These are phyloP conservation scores for Sicus ferrugineus DNA, from an alignment of 2,888 invertebrate genomes.

Conservation along the genomic window DNA sequence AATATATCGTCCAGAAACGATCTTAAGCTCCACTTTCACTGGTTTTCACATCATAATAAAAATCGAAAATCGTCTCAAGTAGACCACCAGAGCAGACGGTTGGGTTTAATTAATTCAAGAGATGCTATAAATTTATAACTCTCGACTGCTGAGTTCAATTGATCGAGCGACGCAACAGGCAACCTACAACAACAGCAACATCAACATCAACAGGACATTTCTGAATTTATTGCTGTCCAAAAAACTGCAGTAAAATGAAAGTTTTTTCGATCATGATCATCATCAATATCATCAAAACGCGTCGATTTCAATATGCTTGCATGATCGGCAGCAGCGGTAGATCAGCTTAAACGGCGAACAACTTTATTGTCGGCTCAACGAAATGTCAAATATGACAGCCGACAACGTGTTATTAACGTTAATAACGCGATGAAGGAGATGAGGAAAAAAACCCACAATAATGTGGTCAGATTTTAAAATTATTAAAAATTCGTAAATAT, in stretches of 20 bases:
- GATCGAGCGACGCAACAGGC: not conserved
- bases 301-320: too few relatives aligned
- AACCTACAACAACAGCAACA: not conserved
- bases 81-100: slow-evolving; percentile 8
- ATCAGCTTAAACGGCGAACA: slow-evolving; percentile 17
- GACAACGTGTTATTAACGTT: slow-evolving; percentile 49
- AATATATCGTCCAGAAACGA: not conserved
- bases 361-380: slow-evolving; percentile 17
- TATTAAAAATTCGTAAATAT: slow-evolving; percentile 45
- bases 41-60: slow-evolving; percentile 7
- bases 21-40: not conserved
- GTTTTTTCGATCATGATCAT: not conserved
- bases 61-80: not conserved
- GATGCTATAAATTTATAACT: slow-evolving; percentile 23
- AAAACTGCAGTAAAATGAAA: not conserved
- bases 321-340: not conserved
- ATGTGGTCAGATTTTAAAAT: slow-evolving; percentile 1
- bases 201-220: not conserved
- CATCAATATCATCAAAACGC: not conserved
- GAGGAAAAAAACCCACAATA: slow-evolving; percentile 15
- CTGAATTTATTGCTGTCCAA: slow-evolving; percentile 2
- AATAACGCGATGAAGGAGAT: slow-evolving; percentile 31
- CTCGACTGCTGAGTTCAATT: not conserved
- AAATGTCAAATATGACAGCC: slow-evolving; percentile 45
- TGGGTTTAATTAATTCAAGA: slow-evolving; percentile 24